A percentile compares a stretch with the other conserved stretches of the same genome.
phyloP scores from a whole-genome alignment of 2,888 invertebrate genomes.

The Pterostichus madidus region DNA sequence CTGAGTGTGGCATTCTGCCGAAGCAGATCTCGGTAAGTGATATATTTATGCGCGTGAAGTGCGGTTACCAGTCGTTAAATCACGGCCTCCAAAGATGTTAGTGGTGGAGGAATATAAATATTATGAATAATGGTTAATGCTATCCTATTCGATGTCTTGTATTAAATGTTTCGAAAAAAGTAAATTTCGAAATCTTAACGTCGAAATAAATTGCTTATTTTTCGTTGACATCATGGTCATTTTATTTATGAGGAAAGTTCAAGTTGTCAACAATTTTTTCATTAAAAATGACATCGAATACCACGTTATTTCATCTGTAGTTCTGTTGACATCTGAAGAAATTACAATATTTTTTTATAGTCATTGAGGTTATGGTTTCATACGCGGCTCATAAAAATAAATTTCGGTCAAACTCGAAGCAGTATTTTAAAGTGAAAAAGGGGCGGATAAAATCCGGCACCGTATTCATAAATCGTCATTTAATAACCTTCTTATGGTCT shows the following conservation, averaged over 20 bases:
- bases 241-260: background rate
- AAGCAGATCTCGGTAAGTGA: too few species aligned
- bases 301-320: background rate
- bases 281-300: background rate
- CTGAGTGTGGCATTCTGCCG: too few species aligned
- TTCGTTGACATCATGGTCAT: too few species aligned
- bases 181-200: too few species aligned
- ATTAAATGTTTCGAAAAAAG: too few species aligned
- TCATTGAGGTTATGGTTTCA: conserved; percentile 30
- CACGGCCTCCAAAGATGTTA: too few species aligned
- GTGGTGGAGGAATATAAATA: too few species aligned
- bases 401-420: background rate
- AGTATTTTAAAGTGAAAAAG: conserved; percentile 26
- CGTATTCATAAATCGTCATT: conserved; percentile 51
- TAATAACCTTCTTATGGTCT: conserved; percentile 22
- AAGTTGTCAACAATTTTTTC: background rate
- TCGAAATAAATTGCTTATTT: too few species aligned
- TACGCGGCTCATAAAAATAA: background rate
- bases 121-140: too few species aligned
- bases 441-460: conserved; percentile 15
- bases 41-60: too few species aligned
- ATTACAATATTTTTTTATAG: conserved; percentile 31
- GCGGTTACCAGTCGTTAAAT: too few species aligned
- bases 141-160: too few species aligned
- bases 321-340: conserved; percentile 28